Percentiles rank a stretch among this genome's conserved stretches.
These are phyloP conservation scores for Galaxias olidus DNA, from an alignment of 2,797 vertebrate genomes.

Conservation along the genomic window DNA sequence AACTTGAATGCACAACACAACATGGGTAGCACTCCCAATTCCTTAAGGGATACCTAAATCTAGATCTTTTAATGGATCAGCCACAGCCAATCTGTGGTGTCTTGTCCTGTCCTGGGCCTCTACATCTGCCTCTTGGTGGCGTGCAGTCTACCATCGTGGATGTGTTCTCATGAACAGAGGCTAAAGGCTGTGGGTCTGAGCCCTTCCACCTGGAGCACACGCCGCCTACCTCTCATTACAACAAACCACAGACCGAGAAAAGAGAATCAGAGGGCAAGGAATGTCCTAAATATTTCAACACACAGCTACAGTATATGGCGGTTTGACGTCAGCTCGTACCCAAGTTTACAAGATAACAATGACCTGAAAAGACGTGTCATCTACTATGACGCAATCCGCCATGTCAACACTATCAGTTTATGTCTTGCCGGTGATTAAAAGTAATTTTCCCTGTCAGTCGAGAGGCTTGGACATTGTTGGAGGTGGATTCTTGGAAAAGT, in stretches of 20 bases:
- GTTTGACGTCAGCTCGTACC: no score
- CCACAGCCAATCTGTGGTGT: slow-evolving; percentile 18
- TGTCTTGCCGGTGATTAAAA: background rate
- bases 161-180: background rate
- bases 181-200: background rate
- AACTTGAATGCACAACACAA: no score
- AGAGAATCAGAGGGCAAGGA: no score
- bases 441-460: slow-evolving; percentile 7
- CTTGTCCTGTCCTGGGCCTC: background rate
- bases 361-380: no score
- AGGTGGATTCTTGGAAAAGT: slow-evolving; percentile 25
- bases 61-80: slow-evolving; percentile 7
- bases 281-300: no score
- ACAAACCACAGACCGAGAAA: background rate
- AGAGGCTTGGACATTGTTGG: slow-evolving; percentile 1
- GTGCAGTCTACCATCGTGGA: background rate
- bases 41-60: no score
- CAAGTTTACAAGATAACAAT: no score
- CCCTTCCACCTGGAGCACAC: background rate
- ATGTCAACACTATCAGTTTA: no score
- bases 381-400: no score
- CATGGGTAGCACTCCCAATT: no score
- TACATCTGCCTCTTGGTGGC: background rate
- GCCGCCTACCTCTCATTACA: background rate
- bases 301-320: no score